These are phyloP conservation scores for Sesia apiformis DNA, from an alignment of 2,888 invertebrate genomes.

Conservation along the genomic window DNA sequence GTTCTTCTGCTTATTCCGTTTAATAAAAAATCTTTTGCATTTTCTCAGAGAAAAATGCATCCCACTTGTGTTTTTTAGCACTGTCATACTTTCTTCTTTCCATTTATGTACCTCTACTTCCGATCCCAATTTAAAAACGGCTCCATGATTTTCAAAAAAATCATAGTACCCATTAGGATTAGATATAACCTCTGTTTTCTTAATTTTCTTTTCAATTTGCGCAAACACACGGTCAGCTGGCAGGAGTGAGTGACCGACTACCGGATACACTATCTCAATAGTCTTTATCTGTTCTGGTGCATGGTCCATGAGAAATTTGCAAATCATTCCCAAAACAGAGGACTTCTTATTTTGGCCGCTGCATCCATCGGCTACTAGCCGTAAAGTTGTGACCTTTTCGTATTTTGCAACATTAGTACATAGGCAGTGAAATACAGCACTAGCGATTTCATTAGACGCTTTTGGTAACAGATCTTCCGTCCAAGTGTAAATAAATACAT, in stretches of 20 bases:
- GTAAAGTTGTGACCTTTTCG: constrained; percentile 7
- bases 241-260: constrained; percentile 16
- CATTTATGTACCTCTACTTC: constrained; percentile 5
- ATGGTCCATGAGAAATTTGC: constrained; percentile 10
- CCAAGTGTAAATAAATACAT: constrained; percentile 11
- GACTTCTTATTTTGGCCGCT: constrained; percentile 16
- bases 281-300: constrained; percentile 8
- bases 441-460: constrained; percentile 13
- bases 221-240: constrained; percentile 16
- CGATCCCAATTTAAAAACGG: constrained; percentile 6
- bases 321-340: constrained; percentile 20
- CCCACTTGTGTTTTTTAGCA: constrained; percentile 7
- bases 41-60: constrained; percentile 9
- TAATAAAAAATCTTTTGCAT: constrained; percentile 10
- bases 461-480: constrained; percentile 12
- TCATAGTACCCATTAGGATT: constrained; percentile 9
- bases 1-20: constrained; percentile 8
- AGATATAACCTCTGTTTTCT: constrained; percentile 9
- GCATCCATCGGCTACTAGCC: constrained; percentile 14
- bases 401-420: constrained; percentile 8
- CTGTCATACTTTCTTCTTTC: constrained; percentile 6
- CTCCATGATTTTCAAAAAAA: constrained; percentile 11
- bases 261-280: constrained; percentile 14
- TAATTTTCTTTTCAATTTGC: constrained; percentile 12
- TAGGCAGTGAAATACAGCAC: constrained; percentile 8